Conservation (phyloP, 2,113 vertebrate species). For the Eulacestoma nigropectus region DNA sequence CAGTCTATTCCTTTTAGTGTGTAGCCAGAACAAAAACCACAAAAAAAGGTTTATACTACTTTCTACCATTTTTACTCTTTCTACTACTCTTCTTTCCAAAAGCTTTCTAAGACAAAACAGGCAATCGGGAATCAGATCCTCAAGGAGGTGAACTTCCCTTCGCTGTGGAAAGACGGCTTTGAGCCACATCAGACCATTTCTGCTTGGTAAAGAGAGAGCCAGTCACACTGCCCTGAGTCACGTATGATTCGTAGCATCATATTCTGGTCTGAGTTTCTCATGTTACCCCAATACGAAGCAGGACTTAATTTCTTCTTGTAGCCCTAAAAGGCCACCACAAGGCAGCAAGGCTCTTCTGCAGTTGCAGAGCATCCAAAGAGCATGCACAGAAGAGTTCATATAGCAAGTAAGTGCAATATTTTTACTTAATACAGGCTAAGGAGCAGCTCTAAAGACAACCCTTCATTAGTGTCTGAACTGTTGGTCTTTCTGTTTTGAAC, state of each 20-base stretch:
- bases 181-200: slow-evolving; percentile 28
- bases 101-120: not conserved
- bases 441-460: not conserved
- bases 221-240: slow-evolving; percentile 24
- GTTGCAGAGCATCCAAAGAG: not conserved
- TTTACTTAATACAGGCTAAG: not conserved
- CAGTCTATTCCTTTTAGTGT: not conserved
- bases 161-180: not conserved
- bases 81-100: not conserved
- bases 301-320: not conserved
- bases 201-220: slow-evolving; percentile 52
- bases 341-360: not conserved
- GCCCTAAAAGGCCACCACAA: not conserved
- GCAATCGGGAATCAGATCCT: not conserved
- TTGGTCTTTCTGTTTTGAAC: not conserved
- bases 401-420: not conserved
- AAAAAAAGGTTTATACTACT: not conserved
- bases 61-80: not conserved
- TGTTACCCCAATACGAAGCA: not conserved
- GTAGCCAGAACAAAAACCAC: not conserved
- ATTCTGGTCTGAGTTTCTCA: not conserved
- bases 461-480: not conserved
- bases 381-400: not conserved
- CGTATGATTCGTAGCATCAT: slow-evolving; percentile 39
- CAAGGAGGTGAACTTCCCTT: not conserved